A percentile compares a stretch with the other conserved stretches of the same genome.
Conservation (phyloP, 2,113 vertebrate genomes). For the Oreochromis tanganicae region DNA sequence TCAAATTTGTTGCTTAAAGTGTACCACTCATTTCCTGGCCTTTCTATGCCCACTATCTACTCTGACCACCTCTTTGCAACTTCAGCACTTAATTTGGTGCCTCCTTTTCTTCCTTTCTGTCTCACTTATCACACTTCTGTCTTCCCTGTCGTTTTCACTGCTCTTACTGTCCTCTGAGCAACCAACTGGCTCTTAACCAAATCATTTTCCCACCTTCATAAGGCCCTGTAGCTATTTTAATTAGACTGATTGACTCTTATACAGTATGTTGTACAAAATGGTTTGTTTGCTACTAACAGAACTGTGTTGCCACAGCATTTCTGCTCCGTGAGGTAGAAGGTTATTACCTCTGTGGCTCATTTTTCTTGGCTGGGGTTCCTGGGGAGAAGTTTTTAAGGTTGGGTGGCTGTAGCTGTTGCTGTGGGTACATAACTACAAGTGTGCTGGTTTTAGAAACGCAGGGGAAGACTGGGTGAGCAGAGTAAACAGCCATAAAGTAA, state of each 20-base stretch:
- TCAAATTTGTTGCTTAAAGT: not conserved
- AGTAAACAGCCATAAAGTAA: slow-evolving; percentile 7
- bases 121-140: not conserved
- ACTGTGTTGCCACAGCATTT: not conserved
- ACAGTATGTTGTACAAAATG: not conserved
- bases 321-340: not conserved
- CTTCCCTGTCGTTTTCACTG: not conserved
- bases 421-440: not conserved
- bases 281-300: not conserved
- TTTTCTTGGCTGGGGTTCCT: not conserved
- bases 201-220: not conserved
- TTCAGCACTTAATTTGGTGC: not conserved
- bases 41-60: not conserved
- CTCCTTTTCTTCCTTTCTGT: not conserved
- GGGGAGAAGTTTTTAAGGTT: not conserved
- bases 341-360: not conserved
- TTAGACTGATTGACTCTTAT: not conserved
- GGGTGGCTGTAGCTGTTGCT: not conserved
- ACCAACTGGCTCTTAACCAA: not conserved
- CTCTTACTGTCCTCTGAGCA: not conserved
- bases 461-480: not conserved
- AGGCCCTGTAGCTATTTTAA: not conserved
- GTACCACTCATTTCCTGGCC: not conserved
- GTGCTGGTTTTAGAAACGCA: not conserved
- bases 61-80: not conserved